Evolutionary conservation across 2,113 vertebrate species (phyloP).

Genomic region (Labrus mixtus): DNA sequence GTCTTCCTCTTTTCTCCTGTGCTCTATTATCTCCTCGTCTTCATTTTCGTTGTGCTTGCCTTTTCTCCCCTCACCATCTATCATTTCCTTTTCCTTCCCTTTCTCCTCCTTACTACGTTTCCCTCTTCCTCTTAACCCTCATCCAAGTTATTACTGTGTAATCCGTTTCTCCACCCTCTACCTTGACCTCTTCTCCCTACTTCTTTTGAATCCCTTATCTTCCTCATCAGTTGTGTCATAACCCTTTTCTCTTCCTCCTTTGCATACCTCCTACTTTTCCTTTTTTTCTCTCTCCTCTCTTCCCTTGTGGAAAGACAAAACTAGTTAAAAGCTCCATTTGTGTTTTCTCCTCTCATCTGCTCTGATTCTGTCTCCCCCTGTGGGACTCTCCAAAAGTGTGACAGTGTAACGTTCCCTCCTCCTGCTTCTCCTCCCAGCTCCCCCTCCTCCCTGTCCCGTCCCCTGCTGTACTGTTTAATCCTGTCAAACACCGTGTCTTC

Average conservation of each 20-base stretch:
- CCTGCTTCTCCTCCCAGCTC: background rate
- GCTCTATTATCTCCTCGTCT: no score
- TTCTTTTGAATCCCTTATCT: background rate
- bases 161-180: background rate
- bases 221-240: background rate
- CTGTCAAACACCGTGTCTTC: constrained; percentile 14
- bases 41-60: no score
- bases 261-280: background rate
- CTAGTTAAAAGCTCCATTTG: constrained; percentile 18
- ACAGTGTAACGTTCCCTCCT: constrained; percentile 21
- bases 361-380: constrained; percentile 30
- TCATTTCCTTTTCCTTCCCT: background rate
- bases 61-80: background rate
- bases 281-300: background rate
- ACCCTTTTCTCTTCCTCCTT: background rate
- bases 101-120: background rate
- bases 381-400: constrained; percentile 44
- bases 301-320: background rate
- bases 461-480: constrained; percentile 35
- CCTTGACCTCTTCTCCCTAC: no score
- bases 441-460: background rate
- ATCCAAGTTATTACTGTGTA: background rate
- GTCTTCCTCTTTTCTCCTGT: background rate
- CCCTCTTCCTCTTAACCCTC: background rate
- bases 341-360: constrained; percentile 16